Percentiles rank a stretch among this genome's conserved stretches.
Conservation (phyloP, 2,113 vertebrate genomes). For the Hydrochoerus hydrochaeris region DNA sequence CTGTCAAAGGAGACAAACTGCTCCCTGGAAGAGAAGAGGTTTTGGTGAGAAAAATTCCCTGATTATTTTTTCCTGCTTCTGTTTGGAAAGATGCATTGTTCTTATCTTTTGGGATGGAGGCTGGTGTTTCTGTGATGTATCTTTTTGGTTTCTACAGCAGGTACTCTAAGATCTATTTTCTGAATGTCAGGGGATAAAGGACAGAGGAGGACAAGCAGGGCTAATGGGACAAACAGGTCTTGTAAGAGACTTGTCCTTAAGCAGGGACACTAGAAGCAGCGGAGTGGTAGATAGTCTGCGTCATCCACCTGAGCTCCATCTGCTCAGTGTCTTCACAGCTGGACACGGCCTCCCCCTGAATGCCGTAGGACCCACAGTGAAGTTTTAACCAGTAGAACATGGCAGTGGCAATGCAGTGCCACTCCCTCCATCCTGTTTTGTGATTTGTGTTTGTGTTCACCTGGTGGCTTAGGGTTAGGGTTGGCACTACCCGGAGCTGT, state of each 20-base stretch:
- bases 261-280: neutral
- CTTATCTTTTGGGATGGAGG: neutral
- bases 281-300: too few species aligned
- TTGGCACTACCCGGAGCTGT: neutral
- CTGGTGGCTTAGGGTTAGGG: neutral
- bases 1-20: neutral
- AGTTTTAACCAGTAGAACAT: neutral
- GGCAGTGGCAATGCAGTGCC: neutral
- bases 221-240: neutral
- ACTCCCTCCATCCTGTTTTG: neutral
- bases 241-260: neutral
- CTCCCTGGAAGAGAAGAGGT: neutral
- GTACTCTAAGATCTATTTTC: neutral
- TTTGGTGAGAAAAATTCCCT: neutral
- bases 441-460: neutral
- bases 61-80: neutral
- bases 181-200: neutral
- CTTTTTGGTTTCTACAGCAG: neutral
- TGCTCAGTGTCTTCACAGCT: neutral
- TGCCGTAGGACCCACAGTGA: neutral
- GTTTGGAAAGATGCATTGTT: neutral
- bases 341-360: neutral
- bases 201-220: neutral
- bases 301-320: neutral
- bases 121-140: too few species aligned